Conservation (phyloP, 2,113 vertebrate species). For the Noctilio leporinus region DNA sequence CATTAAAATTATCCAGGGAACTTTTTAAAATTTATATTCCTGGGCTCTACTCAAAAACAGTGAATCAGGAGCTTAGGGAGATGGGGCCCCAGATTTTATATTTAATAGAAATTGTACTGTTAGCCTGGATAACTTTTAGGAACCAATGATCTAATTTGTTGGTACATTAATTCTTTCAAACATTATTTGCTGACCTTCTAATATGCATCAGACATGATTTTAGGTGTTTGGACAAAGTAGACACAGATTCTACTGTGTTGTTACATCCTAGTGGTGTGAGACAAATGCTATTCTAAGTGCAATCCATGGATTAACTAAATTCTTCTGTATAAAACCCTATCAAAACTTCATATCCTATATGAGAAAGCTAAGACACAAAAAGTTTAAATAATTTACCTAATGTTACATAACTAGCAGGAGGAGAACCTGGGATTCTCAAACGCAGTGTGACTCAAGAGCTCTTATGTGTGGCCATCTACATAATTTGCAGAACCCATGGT, state of each 20-base stretch:
- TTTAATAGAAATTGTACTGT: not conserved
- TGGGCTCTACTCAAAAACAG: not conserved
- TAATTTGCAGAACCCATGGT: not conserved
- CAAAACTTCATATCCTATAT: not conserved
- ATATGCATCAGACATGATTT: not conserved
- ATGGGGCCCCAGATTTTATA: not conserved
- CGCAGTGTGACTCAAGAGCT: not conserved
- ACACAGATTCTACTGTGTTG: not conserved
- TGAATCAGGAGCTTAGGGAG: not conserved
- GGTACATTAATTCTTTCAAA: not conserved
- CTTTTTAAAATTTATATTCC: slow-evolving; percentile 32
- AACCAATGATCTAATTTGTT: not conserved
- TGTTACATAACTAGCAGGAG: not conserved
- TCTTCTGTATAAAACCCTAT: not conserved
- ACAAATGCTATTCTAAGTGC: not conserved
- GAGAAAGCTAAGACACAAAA: not conserved
- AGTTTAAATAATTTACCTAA: slow-evolving; percentile 29
- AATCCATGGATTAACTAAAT: not conserved
- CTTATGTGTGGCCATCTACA: not conserved
- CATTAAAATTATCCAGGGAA: slow-evolving; percentile 34
- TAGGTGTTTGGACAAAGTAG: not conserved
- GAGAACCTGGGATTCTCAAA: not conserved
- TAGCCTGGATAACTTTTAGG: not conserved
- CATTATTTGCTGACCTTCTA: not conserved
- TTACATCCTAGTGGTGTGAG: not conserved